phyloP scores from a whole-genome alignment of 2,113 vertebrate species.

The Sturnira hondurensis region DNA sequence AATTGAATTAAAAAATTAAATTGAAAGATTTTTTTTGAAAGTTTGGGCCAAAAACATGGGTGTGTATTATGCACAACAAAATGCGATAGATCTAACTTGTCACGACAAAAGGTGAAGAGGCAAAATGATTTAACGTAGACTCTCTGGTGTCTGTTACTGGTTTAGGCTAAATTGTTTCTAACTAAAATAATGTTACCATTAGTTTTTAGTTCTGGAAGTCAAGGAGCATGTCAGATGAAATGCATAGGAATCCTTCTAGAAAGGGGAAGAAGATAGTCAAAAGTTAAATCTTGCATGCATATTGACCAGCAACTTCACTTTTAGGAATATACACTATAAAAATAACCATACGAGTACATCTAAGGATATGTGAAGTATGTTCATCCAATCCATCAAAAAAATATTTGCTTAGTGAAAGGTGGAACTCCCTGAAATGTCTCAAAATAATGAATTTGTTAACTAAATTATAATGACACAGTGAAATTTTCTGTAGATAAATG shows the following conservation, averaged over 20 bases:
- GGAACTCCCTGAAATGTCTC: neutral
- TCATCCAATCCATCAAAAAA: neutral
- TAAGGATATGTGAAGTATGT: neutral
- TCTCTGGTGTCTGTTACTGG: neutral
- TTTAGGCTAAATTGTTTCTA: neutral
- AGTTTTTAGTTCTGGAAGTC: neutral
- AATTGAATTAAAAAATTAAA: too few relatives aligned
- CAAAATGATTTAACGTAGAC: constrained; percentile 30
- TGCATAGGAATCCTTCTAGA: neutral
- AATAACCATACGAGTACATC: neutral
- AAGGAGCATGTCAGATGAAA: neutral
- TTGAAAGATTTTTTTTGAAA: too few relatives aligned
- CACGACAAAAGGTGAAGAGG: neutral
- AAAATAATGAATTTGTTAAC: neutral
- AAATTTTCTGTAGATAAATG: neutral
- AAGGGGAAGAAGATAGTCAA: neutral
- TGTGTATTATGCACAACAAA: too few relatives aligned
- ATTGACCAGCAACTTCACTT: neutral
- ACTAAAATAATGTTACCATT: neutral
- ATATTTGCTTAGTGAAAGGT: neutral
- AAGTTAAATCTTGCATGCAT: neutral
- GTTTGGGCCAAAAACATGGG: too few relatives aligned
- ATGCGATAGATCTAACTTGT: neutral
- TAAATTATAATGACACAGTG: neutral
- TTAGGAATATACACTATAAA: neutral